A percentile compares a stretch with the other conserved stretches of the same genome.
phyloP scores from a whole-genome alignment of 37 sponge, comb jelly and placozoan genomes.

The Ianthella basta region DNA sequence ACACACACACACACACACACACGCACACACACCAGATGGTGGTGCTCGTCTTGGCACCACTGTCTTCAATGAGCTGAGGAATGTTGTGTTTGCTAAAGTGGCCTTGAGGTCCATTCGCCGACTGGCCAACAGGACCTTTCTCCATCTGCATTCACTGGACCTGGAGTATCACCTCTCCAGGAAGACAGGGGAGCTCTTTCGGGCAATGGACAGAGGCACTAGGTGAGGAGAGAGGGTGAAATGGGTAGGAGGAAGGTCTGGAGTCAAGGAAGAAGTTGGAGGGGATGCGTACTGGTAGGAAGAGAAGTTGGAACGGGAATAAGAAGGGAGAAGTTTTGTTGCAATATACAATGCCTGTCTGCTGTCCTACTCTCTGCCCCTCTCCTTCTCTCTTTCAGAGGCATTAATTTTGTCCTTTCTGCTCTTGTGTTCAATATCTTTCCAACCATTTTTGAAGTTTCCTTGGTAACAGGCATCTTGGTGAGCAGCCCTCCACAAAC shows the following conservation, averaged over 20 bases:
- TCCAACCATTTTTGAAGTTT: conserved; percentile 92
- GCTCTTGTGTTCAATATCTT: conserved; percentile 97
- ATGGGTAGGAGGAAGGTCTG: not conserved
- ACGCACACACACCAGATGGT: conserved; percentile 61
- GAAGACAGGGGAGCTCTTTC: conserved; percentile 94
- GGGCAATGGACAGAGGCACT: conserved; percentile 96
- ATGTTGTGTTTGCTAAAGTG: conserved; percentile 94
- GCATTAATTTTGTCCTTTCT: conserved; percentile 85
- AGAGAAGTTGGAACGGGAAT: not conserved
- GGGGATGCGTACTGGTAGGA: not conserved
- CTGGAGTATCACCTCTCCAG: conserved; percentile 89
- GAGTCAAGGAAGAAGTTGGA: not conserved
- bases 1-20: no score
- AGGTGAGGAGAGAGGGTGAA: conserved; percentile 46
- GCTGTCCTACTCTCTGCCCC: not conserved
- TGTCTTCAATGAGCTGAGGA: conserved; percentile 87
- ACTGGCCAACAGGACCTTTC: conserved; percentile 86
- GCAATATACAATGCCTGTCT: not conserved
- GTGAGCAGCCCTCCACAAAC: conserved; percentile 32
- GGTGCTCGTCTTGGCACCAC: conserved; percentile 79
- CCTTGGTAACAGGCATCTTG: conserved; percentile 88
- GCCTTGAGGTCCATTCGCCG: conserved; percentile 90
- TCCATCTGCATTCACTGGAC: conserved; percentile 94
- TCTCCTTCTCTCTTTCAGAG: conserved; percentile 43
- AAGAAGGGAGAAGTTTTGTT: not conserved